Percentiles rank a stretch among this genome's conserved stretches.
phyloP scores from a whole-genome alignment of 2,888 invertebrate genomes.

The Thysanoteuthis rhombus region DNA sequence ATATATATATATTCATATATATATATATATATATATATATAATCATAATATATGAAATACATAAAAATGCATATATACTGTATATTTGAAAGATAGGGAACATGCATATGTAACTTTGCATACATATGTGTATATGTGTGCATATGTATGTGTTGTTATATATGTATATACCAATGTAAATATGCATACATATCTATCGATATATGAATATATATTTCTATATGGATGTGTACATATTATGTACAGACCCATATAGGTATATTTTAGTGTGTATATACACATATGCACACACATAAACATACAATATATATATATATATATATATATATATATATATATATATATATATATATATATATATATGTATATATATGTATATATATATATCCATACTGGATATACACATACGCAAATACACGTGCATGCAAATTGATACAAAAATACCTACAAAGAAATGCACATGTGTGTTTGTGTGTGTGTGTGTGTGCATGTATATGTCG shows the following conservation, averaged over 20 bases:
- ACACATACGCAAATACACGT: neutral
- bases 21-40: neutral
- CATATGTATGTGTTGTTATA: no score
- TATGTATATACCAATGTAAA: no score
- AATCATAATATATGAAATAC: neutral
- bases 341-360: neutral
- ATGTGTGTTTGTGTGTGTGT: neutral
- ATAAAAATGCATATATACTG: neutral
- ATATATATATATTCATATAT: neutral
- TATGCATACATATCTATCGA: no score
- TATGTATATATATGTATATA: neutral
- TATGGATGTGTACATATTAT: no score
- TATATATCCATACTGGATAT: no score
- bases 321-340: neutral
- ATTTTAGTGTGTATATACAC: neutral
- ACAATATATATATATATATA: no score
- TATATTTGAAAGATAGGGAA: no score
- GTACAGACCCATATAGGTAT: no score
- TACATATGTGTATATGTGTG: neutral
- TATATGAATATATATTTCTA: no score
- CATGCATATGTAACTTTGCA: neutral
- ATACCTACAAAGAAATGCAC: neutral
- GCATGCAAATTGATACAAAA: neutral
- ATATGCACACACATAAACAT: neutral
- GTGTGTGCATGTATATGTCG: neutral